Conservation (phyloP, 2,888 invertebrate genomes). For the Teleiodes luculella region DNA sequence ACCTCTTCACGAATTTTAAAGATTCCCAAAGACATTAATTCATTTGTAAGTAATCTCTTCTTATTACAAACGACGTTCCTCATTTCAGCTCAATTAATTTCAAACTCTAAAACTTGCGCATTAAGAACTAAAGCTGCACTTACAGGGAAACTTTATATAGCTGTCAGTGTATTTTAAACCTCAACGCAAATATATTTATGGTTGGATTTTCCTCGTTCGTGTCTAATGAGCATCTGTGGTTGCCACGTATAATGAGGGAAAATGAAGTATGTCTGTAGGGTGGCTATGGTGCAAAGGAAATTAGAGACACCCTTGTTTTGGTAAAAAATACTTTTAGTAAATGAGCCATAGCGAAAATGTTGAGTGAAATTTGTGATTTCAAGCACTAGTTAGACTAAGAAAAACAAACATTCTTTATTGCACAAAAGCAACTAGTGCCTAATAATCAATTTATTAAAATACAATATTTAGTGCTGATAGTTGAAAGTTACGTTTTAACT, state of each 20-base stretch:
- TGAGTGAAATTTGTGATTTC: too few species aligned
- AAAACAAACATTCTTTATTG: too few species aligned
- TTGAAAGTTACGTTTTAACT: too few species aligned
- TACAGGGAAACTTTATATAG: not conserved
- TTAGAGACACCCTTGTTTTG: not conserved
- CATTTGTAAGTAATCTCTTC: constrained; percentile 39
- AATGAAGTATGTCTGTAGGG: constrained; percentile 28
- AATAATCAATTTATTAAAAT: too few species aligned
- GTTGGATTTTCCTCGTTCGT: not conserved
- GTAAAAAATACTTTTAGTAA: not conserved
- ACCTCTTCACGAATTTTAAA: too few species aligned
- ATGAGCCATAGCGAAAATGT: not conserved
- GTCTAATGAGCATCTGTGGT: constrained; percentile 16
- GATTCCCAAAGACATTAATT: constrained; percentile 30
- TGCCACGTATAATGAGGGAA: constrained; percentile 21
- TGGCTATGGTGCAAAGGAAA: constrained; percentile 14
- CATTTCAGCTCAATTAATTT: not conserved
- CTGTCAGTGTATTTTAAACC: constrained; percentile 18
- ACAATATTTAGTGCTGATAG: too few species aligned
- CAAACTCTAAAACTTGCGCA: too few species aligned
- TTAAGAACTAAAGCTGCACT: not conserved
- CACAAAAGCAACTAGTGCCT: too few species aligned
- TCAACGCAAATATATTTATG: constrained; percentile 18
- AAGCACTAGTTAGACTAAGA: too few species aligned
- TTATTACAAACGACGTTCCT: constrained; percentile 30